A percentile compares a stretch with the other conserved stretches of the same genome.
Evolutionary conservation across 1,140 invertebrate species (phyloP).

Genomic region (Hyposmocoma kahamanoa): DNA sequence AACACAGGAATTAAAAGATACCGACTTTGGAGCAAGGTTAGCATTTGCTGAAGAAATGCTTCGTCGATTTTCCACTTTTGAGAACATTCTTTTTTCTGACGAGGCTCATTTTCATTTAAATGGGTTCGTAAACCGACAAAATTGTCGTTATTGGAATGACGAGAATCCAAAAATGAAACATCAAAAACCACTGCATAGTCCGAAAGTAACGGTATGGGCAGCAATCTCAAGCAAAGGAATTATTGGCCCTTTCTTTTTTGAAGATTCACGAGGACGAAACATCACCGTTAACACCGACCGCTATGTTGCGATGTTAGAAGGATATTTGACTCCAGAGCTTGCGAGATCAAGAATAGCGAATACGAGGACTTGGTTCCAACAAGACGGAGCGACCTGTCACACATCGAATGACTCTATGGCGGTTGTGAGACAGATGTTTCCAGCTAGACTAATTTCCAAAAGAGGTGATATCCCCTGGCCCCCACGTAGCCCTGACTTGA

Average conservation of each 20-base stretch:
- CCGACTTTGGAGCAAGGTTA: too few species aligned
- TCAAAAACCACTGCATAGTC: conserved; percentile 38
- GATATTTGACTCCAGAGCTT: conserved; percentile 23
- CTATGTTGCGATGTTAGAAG: conserved; percentile 27
- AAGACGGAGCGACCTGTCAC: conserved; percentile 28
- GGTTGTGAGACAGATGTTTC: conserved; percentile 22
- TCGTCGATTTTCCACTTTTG: too few species aligned
- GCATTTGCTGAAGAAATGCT: too few species aligned
- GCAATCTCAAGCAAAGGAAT: conserved; percentile 22
- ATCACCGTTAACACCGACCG: conserved; percentile 27
- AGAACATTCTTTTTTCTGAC: too few species aligned
- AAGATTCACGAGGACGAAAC: conserved; percentile 18
- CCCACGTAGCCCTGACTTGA: too few species aligned
- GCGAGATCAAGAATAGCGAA: conserved; percentile 27
- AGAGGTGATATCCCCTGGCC: too few species aligned
- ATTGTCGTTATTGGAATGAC: too few species aligned
- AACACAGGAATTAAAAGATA: too few species aligned
- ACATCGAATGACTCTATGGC: conserved; percentile 19
- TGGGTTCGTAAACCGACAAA: too few species aligned
- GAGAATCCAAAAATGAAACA: too few species aligned
- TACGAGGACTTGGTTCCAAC: conserved; percentile 24
- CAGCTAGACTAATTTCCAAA: conserved; percentile 24
- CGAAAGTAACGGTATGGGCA: conserved; percentile 29
- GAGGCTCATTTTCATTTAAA: too few species aligned
- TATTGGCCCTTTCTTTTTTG: conserved; percentile 30